A percentile compares a stretch with the other conserved stretches of the same genome.
Conservation (phyloP, 2,797 vertebrate genomes). For the Phataginus tricuspis region DNA sequence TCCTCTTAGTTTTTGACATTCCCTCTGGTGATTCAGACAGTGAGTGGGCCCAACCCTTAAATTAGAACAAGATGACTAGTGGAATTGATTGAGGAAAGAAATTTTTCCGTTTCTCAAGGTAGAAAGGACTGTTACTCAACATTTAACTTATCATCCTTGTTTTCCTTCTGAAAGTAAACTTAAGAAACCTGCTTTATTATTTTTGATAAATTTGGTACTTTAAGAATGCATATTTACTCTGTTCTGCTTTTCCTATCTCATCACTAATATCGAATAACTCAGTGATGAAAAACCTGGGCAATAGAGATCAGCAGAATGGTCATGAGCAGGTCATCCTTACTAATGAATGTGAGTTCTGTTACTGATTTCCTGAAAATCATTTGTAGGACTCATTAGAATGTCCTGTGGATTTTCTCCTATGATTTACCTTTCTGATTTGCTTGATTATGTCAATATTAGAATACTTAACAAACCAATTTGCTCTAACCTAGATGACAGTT, state of each 20-base stretch:
- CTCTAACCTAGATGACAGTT: neutral
- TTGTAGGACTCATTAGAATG: neutral
- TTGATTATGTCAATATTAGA: neutral
- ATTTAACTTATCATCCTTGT: conserved; percentile 7
- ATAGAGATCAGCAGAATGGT: neutral
- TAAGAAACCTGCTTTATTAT: neutral
- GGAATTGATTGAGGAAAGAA: conserved; percentile 33
- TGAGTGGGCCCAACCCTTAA: neutral
- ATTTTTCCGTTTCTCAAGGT: neutral
- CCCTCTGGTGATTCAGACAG: neutral
- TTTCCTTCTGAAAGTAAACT: conserved; percentile 24
- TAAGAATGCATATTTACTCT: neutral
- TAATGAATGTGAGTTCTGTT: neutral
- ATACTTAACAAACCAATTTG: neutral
- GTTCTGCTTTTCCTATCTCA: neutral
- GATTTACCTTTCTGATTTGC: neutral
- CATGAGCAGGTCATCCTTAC: neutral
- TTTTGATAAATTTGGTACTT: neutral
- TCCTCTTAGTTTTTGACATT: neutral
- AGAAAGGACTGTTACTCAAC: neutral
- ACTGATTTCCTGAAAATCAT: neutral
- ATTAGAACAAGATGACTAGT: neutral
- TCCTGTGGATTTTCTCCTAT: neutral
- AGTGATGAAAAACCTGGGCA: neutral
- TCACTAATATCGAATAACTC: neutral